Percentiles rank a stretch among this genome's conserved stretches.
Conservation (phyloP, 2,888 invertebrate genomes). For the Periphyllus acericola region DNA sequence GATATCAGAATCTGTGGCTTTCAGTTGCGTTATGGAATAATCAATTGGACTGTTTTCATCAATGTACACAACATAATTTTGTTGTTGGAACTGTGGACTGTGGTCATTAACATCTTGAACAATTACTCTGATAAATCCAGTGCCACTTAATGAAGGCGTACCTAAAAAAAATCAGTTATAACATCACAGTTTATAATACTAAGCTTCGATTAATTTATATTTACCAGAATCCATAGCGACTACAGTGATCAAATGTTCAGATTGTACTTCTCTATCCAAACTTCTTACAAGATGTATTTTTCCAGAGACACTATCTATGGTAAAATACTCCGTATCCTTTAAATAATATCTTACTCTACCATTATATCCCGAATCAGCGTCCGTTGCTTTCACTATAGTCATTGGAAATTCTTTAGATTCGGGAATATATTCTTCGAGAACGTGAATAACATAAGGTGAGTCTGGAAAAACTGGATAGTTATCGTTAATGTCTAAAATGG, state of each 20-base stretch:
- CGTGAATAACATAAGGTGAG: conserved; percentile 92
- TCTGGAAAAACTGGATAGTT: conserved; percentile 92
- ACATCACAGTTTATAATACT: not conserved
- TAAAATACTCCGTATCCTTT: conserved; percentile 89
- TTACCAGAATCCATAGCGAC: conserved; percentile 95
- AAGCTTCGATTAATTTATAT: conserved; percentile 66
- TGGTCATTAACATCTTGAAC: conserved; percentile 96
- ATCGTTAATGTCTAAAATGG: conserved; percentile 91
- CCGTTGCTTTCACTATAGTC: conserved; percentile 81
- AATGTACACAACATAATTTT: conserved; percentile 81
- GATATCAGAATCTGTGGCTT: conserved; percentile 83
- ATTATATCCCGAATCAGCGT: conserved; percentile 91
- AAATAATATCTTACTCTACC: conserved; percentile 91
- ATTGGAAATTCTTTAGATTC: conserved; percentile 75
- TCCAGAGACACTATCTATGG: conserved; percentile 90
- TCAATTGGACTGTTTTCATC: conserved; percentile 85
- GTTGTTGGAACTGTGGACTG: conserved; percentile 85
- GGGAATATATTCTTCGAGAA: conserved; percentile 90
- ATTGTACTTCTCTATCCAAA: conserved; percentile 84
- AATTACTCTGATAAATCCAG: conserved; percentile 87
- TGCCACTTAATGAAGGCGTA: conserved; percentile 90
- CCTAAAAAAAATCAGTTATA: conserved; percentile 70
- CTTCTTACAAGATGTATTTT: conserved; percentile 86
- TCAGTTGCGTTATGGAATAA: conserved; percentile 80
- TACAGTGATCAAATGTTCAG: conserved; percentile 84